Evolutionary conservation across 1,140 invertebrate genomes (phyloP), one percentile per base, ranked within the genome.

Genomic region (Drosophila nasuta): DNA sequence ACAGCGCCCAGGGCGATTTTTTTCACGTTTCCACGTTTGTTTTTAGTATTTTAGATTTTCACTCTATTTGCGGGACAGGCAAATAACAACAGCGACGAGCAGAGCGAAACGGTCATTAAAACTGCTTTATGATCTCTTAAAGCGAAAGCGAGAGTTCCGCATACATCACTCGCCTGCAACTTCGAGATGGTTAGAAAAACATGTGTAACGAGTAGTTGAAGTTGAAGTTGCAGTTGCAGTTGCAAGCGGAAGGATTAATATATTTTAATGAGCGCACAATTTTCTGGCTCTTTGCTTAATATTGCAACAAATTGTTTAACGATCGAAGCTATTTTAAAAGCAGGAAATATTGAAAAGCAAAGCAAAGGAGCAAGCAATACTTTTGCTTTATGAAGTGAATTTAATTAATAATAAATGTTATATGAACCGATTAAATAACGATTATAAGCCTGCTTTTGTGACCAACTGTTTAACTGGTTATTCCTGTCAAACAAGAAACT

Each of bases 281-380:
- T 89, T 89, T 80, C 77, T 83, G 83, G 43, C 54, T 72, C 75
- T 77, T 86, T 75, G 86, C 86, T 79, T 25, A 81, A 81, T 69
- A 76, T 77, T 89, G 85, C 85, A 89, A 89, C 85, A 89, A 89
- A 90, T 90, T 90, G 75, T 81, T 90, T 89, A 67, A 89, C 54
- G 75, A 75, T 68, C 57, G 2, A 7, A 13, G 43, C 48, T 30
- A 45, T 68, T 28, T 56, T 25, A 43, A 73, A 52, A 13, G 13
- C 0, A 17, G 35, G 35, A 57, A 43, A 57, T n/a, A 17, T 20
- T 6, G 20, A 35, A 6, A 48, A 3, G 7, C 1, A 13, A n/a
- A 17, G 51, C 25, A 15, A 3, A 3, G 1, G 11, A 25, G 35
- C 10, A 51, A 28, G 49, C 20, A 30, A n/a, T 25, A 5, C 5